phyloP scores from a whole-genome alignment of 2,888 invertebrate genomes.

The Trissolcus brochymenae region DNA sequence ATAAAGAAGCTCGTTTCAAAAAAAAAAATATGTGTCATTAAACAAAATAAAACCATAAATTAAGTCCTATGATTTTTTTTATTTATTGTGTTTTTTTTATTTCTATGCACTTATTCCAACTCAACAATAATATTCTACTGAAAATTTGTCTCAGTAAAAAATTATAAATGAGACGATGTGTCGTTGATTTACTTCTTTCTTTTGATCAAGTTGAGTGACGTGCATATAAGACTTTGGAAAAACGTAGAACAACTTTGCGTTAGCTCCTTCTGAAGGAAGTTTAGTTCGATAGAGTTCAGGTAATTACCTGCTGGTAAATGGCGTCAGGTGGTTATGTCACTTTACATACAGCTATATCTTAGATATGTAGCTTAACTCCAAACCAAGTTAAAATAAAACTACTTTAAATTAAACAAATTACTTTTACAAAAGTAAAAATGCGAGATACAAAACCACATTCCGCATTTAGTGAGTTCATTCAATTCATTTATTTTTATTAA shows the following conservation, averaged over 20 bases:
- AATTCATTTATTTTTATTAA: neutral
- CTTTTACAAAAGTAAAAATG: constrained; percentile 6
- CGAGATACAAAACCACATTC: neutral
- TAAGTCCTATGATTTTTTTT: too few relatives aligned
- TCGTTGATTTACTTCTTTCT: constrained; percentile 15
- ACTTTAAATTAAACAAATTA: neutral
- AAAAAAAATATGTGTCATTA: constrained; percentile 41
- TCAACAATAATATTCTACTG: neutral
- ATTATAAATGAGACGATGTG: neutral
- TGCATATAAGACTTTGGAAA: constrained; percentile 23
- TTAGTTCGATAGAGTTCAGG: constrained; percentile 66
- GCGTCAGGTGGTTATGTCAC: constrained; percentile 70
- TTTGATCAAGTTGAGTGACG: constrained; percentile 22
- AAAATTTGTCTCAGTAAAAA: too few relatives aligned
- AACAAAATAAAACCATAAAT: too few relatives aligned
- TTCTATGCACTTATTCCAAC: too few relatives aligned
- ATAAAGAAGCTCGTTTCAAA: constrained; percentile 29
- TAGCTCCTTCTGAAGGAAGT: constrained; percentile 46
- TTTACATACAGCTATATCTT: constrained; percentile 36
- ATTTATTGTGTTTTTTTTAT: too few relatives aligned
- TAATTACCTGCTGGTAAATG: constrained; percentile 69
- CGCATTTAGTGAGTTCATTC: neutral
- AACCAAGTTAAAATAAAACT: neutral
- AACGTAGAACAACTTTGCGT: constrained; percentile 28
- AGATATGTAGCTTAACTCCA: neutral